Evolutionary conservation across 2,797 vertebrate species (phyloP).

Genomic region (Podargus strigoides): DNA sequence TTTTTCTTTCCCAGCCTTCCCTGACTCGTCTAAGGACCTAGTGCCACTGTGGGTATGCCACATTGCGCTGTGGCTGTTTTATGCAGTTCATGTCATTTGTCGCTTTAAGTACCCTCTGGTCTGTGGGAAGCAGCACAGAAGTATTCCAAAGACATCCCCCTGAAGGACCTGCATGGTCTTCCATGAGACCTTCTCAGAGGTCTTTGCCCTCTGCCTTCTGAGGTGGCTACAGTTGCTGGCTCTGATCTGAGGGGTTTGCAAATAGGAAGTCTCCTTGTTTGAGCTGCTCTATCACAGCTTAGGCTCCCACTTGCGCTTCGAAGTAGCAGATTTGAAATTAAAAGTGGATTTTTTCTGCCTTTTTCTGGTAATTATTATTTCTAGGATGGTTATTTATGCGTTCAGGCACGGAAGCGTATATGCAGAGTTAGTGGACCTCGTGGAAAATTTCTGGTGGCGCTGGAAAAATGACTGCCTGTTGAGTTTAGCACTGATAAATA

Average conservation of each 20-base stretch:
- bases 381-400: neutral
- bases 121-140: neutral
- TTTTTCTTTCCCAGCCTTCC: neutral
- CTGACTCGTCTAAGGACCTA: rapidly evolving
- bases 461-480: neutral
- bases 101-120: neutral
- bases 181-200: neutral
- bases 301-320: neutral
- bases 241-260: neutral
- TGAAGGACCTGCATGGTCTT: neutral
- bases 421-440: neutral
- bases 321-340: neutral
- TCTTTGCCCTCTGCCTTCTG: neutral
- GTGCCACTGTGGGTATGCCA: too few species aligned
- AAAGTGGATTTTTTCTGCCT: neutral
- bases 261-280: neutral
- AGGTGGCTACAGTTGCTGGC: neutral
- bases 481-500: neutral
- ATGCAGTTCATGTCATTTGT: neutral
- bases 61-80: neutral
- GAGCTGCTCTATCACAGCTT: neutral
- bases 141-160: neutral
- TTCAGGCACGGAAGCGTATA: neutral
- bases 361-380: neutral
- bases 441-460: neutral